A percentile compares a stretch with the other conserved stretches of the same genome.
These are phyloP conservation scores for Ambastaia sidthimunki DNA, from an alignment of 2,797 vertebrate species.

Conservation along the genomic window DNA sequence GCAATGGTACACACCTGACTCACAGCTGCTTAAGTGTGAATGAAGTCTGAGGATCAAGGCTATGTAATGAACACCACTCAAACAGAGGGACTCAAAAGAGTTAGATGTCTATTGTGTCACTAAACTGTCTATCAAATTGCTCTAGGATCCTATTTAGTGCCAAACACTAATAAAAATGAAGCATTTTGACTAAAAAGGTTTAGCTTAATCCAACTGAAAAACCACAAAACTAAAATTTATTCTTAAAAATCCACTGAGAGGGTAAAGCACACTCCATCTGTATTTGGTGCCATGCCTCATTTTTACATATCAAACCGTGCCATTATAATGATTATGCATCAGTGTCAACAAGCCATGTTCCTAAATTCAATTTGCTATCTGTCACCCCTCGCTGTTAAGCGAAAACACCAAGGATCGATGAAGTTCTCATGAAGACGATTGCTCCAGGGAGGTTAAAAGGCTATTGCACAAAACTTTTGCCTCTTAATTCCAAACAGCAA, in stretches of 20 bases:
- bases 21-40: no score
- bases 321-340: constrained; percentile 74
- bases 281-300: constrained; percentile 45
- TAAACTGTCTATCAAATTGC: background rate
- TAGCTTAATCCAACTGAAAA: background rate
- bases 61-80: background rate
- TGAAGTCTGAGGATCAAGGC: no score
- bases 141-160: background rate
- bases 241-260: background rate
- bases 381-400: constrained; percentile 69
- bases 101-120: constrained; percentile 6
- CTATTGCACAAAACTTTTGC: constrained; percentile 10
- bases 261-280: constrained; percentile 33
- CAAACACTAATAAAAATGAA: background rate
- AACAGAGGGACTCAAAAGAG: constrained; percentile 14
- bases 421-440: constrained; percentile 61
- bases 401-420: constrained; percentile 66
- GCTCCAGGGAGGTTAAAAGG: constrained; percentile 28
- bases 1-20: no score
- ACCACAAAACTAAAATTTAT: constrained; percentile 3
- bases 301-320: constrained; percentile 66
- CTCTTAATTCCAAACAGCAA: constrained; percentile 37
- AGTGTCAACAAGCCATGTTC: constrained; percentile 73
- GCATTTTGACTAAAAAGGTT: background rate
- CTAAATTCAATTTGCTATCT: constrained; percentile 79